These are phyloP conservation scores for Pantala flavescens DNA, from an alignment of 1,140 invertebrate species.

Conservation along the genomic window DNA sequence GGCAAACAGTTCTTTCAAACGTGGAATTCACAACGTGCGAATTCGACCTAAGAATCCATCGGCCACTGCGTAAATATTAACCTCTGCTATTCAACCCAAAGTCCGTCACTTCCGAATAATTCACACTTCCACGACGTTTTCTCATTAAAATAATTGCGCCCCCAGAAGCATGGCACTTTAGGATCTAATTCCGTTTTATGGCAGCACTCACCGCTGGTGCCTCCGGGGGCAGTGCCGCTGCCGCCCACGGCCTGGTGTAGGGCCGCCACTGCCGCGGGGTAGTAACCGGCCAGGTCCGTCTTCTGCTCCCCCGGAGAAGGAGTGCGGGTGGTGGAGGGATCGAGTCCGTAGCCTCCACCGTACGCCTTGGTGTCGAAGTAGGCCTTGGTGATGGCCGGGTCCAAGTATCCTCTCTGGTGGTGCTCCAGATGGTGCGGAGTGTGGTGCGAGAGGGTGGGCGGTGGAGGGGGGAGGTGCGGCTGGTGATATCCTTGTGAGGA, in stretches of 20 bases:
- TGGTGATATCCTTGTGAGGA: slow-evolving; percentile 19
- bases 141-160: no score
- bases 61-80: no score
- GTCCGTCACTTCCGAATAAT: no score
- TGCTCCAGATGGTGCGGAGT: not conserved
- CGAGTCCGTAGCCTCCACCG: slow-evolving; percentile 18
- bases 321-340: not conserved
- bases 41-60: no score
- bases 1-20: no score
- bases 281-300: slow-evolving; percentile 46
- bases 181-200: no score
- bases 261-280: slow-evolving; percentile 40
- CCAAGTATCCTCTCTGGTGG: slow-evolving; percentile 38
- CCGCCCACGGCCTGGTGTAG: slow-evolving; percentile 21
- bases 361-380: slow-evolving; percentile 58
- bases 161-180: no score
- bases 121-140: no score
- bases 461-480: slow-evolving; percentile 15
- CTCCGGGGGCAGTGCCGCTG: slow-evolving; percentile 12
- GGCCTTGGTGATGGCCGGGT: slow-evolving; percentile 58
- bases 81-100: no score
- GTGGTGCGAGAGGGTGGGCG: slow-evolving; percentile 21
- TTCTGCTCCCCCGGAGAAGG: slow-evolving; percentile 33
- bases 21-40: no score
- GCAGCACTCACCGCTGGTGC: not conserved